Base-by-base conservation (phyloP, 2,888 invertebrate species). In the Dyspetes luteomarginatus region DNA sequence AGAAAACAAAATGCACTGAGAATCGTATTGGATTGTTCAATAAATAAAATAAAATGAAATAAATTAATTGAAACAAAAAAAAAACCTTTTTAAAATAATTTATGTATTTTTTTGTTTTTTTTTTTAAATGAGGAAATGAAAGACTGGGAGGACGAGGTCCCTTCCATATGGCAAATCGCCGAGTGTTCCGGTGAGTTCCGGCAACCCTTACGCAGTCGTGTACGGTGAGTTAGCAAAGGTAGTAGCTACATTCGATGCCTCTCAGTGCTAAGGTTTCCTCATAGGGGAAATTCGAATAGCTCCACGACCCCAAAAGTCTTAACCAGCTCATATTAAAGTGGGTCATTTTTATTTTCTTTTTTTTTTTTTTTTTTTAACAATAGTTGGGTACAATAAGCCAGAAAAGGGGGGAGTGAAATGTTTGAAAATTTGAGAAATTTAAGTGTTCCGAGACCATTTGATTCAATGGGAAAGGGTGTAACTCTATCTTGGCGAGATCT, bases 401-500 rank as follows among this genome's bases (percentile, higher is more conserved):
- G 15, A 64, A 2, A 9, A 43, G n/a, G n/a, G n/a, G n/a, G n/a
- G n/a, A 64, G 0, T 28, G 74, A 62, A 76, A 84, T 80, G 78
- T 50, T 78, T 64, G 78, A 71, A 56, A 26, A 58, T 30, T 36
- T 15, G 52, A 36, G 62, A n/a, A 60, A 78, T 24, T 36, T 58
- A 73, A 68, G 73, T 43, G 36, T 26, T 1, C 36, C 55, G 3
- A 55, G 22, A 43, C 9, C 48, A 19, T 15, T 62, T 5, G 69
- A 72, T 19, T 24, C 41, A 0, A 52, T n/a, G 45, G 76, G 52
- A 77, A 94, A 95, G 56, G 96, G 95, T 0, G 93, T 96, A 62
- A 97, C 96, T 0, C 92, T 97, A 30, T 95, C 96, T 0, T 97
- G 97, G 97, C 93, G 95, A 58, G 96, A 97, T 89, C 92, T 97